Evolutionary conservation across 2,113 vertebrate genomes (phyloP).

Genomic region (Vanacampus margaritifer): DNA sequence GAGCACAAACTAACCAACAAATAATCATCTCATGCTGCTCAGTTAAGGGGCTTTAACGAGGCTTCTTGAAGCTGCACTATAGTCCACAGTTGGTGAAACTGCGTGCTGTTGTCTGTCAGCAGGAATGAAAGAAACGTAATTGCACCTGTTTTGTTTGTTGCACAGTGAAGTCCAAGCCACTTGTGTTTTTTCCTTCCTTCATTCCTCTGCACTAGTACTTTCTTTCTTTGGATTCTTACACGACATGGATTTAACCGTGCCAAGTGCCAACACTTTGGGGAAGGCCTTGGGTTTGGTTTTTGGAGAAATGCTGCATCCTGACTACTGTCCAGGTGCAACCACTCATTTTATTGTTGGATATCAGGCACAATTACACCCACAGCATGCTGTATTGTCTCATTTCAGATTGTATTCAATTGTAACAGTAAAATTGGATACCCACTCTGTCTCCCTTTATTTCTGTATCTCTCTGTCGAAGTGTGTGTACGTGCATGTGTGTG

Average conservation of each 20-base stretch:
- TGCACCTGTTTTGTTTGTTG: conserved; percentile 20
- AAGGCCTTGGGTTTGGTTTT: background rate
- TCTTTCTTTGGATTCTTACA: background rate
- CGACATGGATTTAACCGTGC: background rate
- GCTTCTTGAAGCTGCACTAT: conserved; percentile 34
- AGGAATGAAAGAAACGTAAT: conserved; percentile 20
- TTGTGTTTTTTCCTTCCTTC: background rate
- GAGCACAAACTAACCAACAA: conserved; percentile 43
- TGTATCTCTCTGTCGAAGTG: conserved; percentile 10
- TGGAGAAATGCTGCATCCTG: background rate
- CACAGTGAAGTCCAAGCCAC: background rate
- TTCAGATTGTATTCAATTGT: conserved; percentile 46
- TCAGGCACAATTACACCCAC: background rate
- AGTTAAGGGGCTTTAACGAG: conserved; percentile 55
- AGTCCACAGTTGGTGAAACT: conserved; percentile 27
- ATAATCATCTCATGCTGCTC: conserved; percentile 58
- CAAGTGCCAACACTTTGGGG: background rate
- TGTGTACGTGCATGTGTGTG: conserved; percentile 35
- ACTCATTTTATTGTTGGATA: background rate
- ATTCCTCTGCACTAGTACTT: background rate
- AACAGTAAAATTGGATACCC: conserved; percentile 56
- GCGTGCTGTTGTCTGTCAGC: conserved; percentile 11
- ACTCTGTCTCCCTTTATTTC: conserved; percentile 10
- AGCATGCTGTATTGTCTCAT: conserved; percentile 40
- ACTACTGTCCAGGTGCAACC: too few species aligned